A percentile compares a stretch with the other conserved stretches of the same genome.
Conservation (phyloP, 2,113 vertebrate genomes). For the Rana temporaria region DNA sequence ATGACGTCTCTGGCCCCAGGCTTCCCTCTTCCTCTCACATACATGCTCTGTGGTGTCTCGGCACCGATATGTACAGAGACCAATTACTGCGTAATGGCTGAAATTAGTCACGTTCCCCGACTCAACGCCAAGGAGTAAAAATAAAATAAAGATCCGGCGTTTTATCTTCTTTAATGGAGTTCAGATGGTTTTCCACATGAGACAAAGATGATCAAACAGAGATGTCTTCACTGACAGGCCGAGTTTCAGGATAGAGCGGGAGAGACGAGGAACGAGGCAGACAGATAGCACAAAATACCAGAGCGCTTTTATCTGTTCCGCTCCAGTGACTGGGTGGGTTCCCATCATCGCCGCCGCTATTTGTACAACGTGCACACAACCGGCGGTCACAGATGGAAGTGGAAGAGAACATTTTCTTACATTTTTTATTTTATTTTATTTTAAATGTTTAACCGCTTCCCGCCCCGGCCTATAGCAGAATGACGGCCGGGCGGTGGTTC, state of each 20-base stretch:
- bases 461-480: no score
- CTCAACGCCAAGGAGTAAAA: conserved; percentile 57
- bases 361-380: no score
- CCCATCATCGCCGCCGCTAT: no score
- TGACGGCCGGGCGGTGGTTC: no score
- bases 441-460: no score
- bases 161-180: conserved; percentile 64
- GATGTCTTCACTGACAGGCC: neutral
- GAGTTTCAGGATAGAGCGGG: neutral
- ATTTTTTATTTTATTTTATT: no score
- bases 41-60: conserved; percentile 63
- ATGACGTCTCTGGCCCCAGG: conserved; percentile 25
- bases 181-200: neutral
- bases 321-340: no score
- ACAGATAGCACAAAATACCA: neutral
- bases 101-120: conserved; percentile 70
- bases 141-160: neutral
- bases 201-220: neutral
- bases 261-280: neutral
- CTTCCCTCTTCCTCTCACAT: conserved; percentile 60
- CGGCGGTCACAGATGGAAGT: no score
- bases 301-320: neutral
- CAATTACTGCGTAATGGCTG: conserved; percentile 70
- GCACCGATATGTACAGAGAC: conserved; percentile 69
- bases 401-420: no score